Evolutionary conservation across 1,140 invertebrate species (phyloP).

Genomic region (Cheumatopsyche charites): DNA sequence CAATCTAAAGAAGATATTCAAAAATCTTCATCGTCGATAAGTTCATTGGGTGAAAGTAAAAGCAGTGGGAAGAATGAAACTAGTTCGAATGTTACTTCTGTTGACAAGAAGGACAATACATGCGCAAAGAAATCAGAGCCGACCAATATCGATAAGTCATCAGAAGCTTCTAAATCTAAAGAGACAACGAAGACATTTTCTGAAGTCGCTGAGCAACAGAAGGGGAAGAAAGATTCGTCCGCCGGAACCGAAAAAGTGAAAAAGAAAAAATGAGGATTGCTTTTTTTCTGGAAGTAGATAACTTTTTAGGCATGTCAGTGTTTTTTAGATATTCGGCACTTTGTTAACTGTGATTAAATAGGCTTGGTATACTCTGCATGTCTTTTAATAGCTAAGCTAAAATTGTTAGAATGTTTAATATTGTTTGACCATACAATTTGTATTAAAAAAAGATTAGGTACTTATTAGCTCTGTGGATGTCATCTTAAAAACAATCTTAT

Average conservation of each 20-base stretch:
- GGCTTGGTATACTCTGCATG: slow-evolving; percentile 16
- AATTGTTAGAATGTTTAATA: too few species aligned
- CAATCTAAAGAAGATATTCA: neutral
- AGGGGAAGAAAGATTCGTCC: neutral
- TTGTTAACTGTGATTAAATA: slow-evolving; percentile 31
- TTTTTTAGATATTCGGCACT: slow-evolving; percentile 19
- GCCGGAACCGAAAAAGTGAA: slow-evolving; percentile 43
- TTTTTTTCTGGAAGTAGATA: slow-evolving; percentile 48
- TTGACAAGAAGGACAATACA: slow-evolving; percentile 9
- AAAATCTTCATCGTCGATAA: neutral
- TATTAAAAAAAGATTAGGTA: too few species aligned
- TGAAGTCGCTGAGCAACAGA: neutral
- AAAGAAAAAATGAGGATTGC: slow-evolving; percentile 49
- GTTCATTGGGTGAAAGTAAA: neutral
- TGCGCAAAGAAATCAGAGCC: neutral
- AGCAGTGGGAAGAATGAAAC: neutral
- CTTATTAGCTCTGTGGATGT: too few species aligned
- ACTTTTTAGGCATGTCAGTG: slow-evolving; percentile 7
- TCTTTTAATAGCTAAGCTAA: slow-evolving; percentile 10
- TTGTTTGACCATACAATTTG: too few species aligned
- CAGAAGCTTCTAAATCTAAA: neutral
- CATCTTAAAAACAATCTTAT: too few species aligned
- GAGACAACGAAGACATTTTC: neutral
- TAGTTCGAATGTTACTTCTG: neutral
- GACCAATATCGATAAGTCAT: neutral